A percentile compares a stretch with the other conserved stretches of the same genome.
Evolutionary conservation across 2,113 vertebrate genomes (phyloP).

Genomic region (Heterotis niloticus): DNA sequence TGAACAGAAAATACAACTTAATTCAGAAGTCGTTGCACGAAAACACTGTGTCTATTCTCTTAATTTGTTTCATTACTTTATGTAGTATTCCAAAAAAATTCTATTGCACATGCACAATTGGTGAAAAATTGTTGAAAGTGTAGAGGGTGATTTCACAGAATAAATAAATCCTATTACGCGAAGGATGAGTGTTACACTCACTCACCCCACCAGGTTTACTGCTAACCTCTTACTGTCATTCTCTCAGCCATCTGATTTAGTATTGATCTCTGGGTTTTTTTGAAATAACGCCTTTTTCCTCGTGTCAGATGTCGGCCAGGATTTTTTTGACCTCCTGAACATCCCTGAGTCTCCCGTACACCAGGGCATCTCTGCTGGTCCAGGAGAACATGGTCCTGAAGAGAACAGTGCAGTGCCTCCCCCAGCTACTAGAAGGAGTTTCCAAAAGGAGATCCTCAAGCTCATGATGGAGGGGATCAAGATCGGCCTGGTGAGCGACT

Average conservation of each 20-base stretch:
- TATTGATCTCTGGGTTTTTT: neutral
- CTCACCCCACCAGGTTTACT: no score
- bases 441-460: conserved; percentile 82
- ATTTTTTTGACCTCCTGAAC: conserved; percentile 79
- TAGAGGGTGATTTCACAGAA: no score
- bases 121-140: no score
- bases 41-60: no score
- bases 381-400: conserved; percentile 61
- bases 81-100: no score
- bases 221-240: no score
- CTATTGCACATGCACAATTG: no score
- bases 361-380: conserved; percentile 57
- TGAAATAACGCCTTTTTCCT: neutral
- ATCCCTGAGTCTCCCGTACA: conserved; percentile 75
- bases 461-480: conserved; percentile 87
- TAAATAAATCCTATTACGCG: no score
- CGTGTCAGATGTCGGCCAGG: conserved; percentile 73
- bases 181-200: no score
- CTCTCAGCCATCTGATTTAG: neutral
- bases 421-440: conserved; percentile 69
- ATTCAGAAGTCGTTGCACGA: no score
- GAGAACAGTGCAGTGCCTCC: conserved; percentile 64
- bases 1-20: no score
- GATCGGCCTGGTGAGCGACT: conserved; percentile 74
- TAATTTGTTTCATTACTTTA: no score